These are phyloP conservation scores for Ceyx cyanopectus DNA, from an alignment of 2,113 vertebrate genomes.

Conservation along the genomic window DNA sequence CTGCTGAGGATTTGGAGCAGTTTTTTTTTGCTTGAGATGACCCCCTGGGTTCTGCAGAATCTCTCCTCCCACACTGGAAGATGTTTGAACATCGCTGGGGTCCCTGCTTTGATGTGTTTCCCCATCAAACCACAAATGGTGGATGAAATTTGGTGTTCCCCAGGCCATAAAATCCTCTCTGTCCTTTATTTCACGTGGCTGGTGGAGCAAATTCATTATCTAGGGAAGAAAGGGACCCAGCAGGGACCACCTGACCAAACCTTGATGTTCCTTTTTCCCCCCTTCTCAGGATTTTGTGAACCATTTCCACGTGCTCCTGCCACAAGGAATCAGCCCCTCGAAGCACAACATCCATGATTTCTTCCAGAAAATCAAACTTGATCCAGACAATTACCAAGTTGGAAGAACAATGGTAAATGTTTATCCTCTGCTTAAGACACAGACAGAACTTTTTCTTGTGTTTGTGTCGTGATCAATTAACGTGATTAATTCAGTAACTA, in stretches of 20 bases:
- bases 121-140: neutral
- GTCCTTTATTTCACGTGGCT: neutral
- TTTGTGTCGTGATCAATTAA: neutral
- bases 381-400: conserved; percentile 91
- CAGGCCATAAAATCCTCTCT: neutral
- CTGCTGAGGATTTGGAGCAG: neutral
- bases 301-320: conserved; percentile 92
- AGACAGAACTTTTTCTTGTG: neutral
- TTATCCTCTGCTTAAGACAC: neutral
- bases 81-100: neutral
- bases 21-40: neutral
- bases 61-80: neutral
- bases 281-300: conserved; percentile 89
- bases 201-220: neutral
- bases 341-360: conserved; percentile 86
- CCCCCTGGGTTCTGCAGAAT: neutral
- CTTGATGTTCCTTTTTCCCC: neutral
- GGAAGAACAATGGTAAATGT: conserved; percentile 92
- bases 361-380: conserved; percentile 84
- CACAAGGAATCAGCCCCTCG: conserved; percentile 80
- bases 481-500: no score
- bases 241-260: neutral
- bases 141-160: neutral
- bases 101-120: conserved; percentile 19
- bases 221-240: neutral